Evolutionary conservation across 1,140 invertebrate species (phyloP).

Genomic region (Papilio polytes): DNA sequence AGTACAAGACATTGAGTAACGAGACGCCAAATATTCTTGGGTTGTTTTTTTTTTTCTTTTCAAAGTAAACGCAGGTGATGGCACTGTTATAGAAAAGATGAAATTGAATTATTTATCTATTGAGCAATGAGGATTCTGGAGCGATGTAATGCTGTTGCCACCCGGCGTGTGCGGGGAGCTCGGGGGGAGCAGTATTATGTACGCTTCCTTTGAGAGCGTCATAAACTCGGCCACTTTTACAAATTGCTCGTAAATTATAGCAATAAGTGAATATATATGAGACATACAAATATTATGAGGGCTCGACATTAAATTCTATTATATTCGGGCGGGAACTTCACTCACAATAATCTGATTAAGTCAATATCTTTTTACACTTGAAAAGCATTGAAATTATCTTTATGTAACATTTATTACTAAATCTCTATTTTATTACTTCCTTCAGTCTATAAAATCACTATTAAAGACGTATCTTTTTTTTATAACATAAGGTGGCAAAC

Average conservation of each 20-base stretch:
- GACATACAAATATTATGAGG: slow-evolving; percentile 36
- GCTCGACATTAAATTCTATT: slow-evolving; percentile 29
- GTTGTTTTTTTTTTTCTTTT: slow-evolving; percentile 65
- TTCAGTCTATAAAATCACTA: background rate
- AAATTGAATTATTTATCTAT: slow-evolving; percentile 78
- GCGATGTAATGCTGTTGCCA: slow-evolving; percentile 60
- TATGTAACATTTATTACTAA: background rate
- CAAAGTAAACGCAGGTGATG: slow-evolving; percentile 71
- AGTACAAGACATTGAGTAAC: slow-evolving; percentile 72
- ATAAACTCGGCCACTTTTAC: too few relatives aligned
- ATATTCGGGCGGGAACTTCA: background rate
- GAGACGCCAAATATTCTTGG: slow-evolving; percentile 65
- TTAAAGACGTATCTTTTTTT: too few relatives aligned
- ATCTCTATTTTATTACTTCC: background rate
- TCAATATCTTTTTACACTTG: background rate
- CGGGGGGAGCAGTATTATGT: background rate
- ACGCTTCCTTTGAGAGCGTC: slow-evolving; percentile 15
- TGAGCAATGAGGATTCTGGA: slow-evolving; percentile 64
- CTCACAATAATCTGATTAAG: slow-evolving; percentile 9
- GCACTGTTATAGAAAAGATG: slow-evolving; percentile 63
- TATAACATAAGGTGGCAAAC: too few relatives aligned
- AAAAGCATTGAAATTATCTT: background rate
- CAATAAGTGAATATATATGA: slow-evolving; percentile 62
- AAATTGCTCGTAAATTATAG: too few relatives aligned
- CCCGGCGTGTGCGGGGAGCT: slow-evolving; percentile 42